Evolutionary conservation across 2,113 vertebrate genomes (phyloP).

Genomic region (Rattus rattus): DNA sequence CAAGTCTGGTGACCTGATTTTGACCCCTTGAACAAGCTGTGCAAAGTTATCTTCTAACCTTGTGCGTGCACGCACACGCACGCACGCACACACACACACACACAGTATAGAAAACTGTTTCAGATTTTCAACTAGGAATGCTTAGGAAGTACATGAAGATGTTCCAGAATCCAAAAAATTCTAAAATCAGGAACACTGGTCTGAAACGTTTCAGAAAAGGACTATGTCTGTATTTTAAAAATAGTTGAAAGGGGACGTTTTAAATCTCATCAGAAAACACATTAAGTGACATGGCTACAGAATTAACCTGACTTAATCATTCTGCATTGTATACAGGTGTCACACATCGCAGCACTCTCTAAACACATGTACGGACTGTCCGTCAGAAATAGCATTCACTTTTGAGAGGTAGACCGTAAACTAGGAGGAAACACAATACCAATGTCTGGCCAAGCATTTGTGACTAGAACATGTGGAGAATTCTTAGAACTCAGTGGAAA

Average conservation of each 20-base stretch:
- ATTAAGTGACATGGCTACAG: background rate
- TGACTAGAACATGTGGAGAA: background rate
- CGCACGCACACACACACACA: background rate
- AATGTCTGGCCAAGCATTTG: background rate
- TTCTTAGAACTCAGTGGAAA: conserved; percentile 40
- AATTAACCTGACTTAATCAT: background rate
- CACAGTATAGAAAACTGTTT: background rate
- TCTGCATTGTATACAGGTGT: background rate
- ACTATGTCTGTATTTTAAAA: background rate
- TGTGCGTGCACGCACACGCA: no score
- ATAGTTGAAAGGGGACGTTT: background rate
- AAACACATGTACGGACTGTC: background rate
- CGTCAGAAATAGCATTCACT: background rate
- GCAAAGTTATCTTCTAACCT: background rate
- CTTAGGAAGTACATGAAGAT: background rate
- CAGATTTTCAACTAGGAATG: background rate
- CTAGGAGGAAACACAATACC: background rate
- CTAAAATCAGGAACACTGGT: background rate
- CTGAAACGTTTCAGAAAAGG: background rate
- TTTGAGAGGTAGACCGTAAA: background rate
- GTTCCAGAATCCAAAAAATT: background rate
- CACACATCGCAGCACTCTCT: background rate
- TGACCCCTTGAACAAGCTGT: background rate
- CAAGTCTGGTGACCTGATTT: background rate
- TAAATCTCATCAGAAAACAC: background rate